These are phyloP conservation scores for Silurus asotus DNA, from an alignment of 2,113 vertebrate genomes.

Conservation along the genomic window DNA sequence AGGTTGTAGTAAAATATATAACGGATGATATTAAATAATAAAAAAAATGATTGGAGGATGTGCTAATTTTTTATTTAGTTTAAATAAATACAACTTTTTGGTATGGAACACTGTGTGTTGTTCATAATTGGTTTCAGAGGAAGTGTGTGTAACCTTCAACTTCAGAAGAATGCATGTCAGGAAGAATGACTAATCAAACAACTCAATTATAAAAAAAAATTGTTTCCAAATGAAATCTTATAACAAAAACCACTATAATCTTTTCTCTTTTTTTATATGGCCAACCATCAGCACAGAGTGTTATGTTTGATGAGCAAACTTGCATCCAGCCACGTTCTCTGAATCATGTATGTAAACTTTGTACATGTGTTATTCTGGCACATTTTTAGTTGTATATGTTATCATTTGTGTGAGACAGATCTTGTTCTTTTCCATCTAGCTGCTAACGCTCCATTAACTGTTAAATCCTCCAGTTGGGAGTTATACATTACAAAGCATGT, in stretches of 20 bases:
- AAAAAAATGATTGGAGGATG: not conserved
- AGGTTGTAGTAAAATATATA: conserved; percentile 35
- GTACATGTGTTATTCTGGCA: not conserved
- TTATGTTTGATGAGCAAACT: not conserved
- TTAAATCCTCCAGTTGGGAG: conserved; percentile 13
- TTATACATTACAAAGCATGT: conserved; percentile 34
- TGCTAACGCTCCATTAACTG: conserved; percentile 4
- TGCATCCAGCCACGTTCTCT: too few relatives aligned
- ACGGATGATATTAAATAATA: conserved; percentile 14
- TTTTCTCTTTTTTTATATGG: not conserved
- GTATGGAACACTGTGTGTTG: not conserved
- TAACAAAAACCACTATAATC: not conserved
- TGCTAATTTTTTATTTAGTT: not conserved
- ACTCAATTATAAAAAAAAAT: not conserved
- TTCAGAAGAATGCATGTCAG: not conserved
- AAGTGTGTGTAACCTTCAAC: not conserved
- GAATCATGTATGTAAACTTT: not conserved
- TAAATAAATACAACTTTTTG: not conserved
- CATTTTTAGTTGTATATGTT: not conserved
- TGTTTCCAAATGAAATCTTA: not conserved
- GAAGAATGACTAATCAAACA: conserved; percentile 6
- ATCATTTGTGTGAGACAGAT: not conserved
- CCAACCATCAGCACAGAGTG: not conserved
- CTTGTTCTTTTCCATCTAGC: not conserved
- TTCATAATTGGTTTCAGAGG: conserved; percentile 13